Percentiles rank a stretch among this genome's conserved stretches.
Evolutionary conservation across 2,113 vertebrate species (phyloP).

Genomic region (Pluvialis apricaria): DNA sequence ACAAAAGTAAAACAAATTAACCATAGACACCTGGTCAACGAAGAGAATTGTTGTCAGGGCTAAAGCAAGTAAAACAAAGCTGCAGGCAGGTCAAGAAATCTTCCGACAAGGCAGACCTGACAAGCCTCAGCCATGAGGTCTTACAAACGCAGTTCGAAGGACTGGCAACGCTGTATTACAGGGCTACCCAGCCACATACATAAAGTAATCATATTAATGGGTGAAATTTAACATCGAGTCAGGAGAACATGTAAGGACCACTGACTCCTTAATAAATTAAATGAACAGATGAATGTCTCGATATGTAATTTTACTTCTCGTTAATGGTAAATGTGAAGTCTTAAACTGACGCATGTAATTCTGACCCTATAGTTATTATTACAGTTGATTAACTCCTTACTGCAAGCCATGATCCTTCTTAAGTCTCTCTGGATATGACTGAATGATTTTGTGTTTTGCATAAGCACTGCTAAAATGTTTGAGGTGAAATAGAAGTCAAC

Average conservation of each 20-base stretch:
- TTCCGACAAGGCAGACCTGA: neutral
- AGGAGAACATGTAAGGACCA: neutral
- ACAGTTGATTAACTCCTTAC: neutral
- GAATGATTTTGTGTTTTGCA: neutral
- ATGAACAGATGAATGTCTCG: neutral
- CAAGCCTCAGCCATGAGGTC: neutral
- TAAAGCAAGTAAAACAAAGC: neutral
- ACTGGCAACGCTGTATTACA: neutral
- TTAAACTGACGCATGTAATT: neutral
- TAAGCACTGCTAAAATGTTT: neutral
- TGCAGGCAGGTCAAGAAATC: neutral
- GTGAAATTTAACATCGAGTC: neutral
- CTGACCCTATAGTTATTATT: neutral
- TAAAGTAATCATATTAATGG: neutral
- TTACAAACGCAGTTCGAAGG: neutral
- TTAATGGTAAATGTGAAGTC: neutral
- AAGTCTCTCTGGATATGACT: neutral
- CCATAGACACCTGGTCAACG: neutral
- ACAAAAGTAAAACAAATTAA: neutral
- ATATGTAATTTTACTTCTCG: neutral
- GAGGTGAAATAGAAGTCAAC: neutral
- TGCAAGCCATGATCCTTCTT: neutral
- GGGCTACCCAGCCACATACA: neutral
- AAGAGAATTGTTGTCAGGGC: neutral
- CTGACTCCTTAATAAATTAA: neutral